phyloP scores from a whole-genome alignment of 2,113 vertebrate species.

The Sylvia atricapilla region DNA sequence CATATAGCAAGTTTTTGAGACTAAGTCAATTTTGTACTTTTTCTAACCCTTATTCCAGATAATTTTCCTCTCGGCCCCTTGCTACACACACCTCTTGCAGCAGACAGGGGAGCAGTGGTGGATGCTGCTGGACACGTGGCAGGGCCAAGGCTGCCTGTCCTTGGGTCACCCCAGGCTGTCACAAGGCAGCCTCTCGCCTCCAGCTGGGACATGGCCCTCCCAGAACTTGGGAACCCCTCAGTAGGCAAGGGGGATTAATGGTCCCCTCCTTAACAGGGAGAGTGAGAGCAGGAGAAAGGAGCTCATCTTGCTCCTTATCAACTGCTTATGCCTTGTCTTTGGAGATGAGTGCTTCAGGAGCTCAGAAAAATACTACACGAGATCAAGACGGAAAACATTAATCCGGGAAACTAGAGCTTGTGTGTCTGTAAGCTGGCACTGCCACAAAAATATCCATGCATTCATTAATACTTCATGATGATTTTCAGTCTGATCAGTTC shows the following conservation, averaged over 20 bases:
- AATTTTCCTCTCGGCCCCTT: background rate
- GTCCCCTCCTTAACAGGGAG: background rate
- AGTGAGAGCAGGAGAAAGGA: rapidly evolving
- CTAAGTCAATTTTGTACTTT: background rate
- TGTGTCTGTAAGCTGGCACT: background rate
- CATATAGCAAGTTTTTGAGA: background rate
- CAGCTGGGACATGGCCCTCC: background rate
- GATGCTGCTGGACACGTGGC: background rate
- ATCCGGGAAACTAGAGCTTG: background rate
- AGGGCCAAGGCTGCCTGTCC: background rate
- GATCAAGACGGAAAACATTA: background rate
- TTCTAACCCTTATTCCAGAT: background rate
- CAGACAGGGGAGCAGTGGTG: background rate
- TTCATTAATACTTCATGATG: background rate
- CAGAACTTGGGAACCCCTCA: background rate
- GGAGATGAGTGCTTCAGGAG: background rate
- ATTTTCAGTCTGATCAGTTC: background rate
- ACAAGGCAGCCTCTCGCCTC: rapidly evolving
- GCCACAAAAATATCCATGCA: background rate
- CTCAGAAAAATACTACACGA: background rate
- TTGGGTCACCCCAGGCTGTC: background rate
- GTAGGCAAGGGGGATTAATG: background rate
- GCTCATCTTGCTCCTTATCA: background rate
- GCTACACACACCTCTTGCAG: background rate
- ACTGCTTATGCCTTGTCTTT: background rate